Evolutionary conservation across 2,113 vertebrate species (phyloP).

Genomic region (Trematomus loennbergii): DNA sequence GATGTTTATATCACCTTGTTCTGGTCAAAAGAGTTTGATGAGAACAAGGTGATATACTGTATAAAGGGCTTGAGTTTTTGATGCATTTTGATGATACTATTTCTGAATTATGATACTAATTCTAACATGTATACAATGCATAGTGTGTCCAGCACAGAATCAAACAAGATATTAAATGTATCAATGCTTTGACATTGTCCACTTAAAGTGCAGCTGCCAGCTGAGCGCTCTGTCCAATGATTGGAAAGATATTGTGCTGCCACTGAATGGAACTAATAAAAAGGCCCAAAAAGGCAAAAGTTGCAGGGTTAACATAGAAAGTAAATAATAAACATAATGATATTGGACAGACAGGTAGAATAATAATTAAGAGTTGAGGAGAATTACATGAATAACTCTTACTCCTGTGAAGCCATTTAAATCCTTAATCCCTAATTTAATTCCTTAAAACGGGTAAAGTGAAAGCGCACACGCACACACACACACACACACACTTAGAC

Average conservation of each 20-base stretch:
- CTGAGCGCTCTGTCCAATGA: neutral
- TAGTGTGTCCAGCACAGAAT: constrained; percentile 74
- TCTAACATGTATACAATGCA: constrained; percentile 36
- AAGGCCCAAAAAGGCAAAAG: neutral
- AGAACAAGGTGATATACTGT: no score
- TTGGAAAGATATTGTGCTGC: constrained; percentile 14
- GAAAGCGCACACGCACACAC: neutral
- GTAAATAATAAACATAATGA: neutral
- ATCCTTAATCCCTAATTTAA: constrained; percentile 18
- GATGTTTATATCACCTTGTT: neutral
- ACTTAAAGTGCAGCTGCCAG: constrained; percentile 13
- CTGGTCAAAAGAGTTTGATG: neutral
- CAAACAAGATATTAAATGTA: constrained; percentile 28
- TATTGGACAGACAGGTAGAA: neutral
- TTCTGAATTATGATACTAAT: constrained; percentile 10
- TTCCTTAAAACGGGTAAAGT: constrained; percentile 11
- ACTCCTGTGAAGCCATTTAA: constrained; percentile 16
- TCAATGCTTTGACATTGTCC: constrained; percentile 37
- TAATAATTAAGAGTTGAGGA: neutral
- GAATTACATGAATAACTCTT: constrained; percentile 1
- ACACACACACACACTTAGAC: neutral
- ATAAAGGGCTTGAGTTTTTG: neutral
- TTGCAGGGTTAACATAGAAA: neutral
- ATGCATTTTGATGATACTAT: constrained; percentile 12
- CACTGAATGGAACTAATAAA: constrained; percentile 10